These are phyloP conservation scores for Heliconius melpomene DNA, from an alignment of 1,140 invertebrate species.

Conservation along the genomic window DNA sequence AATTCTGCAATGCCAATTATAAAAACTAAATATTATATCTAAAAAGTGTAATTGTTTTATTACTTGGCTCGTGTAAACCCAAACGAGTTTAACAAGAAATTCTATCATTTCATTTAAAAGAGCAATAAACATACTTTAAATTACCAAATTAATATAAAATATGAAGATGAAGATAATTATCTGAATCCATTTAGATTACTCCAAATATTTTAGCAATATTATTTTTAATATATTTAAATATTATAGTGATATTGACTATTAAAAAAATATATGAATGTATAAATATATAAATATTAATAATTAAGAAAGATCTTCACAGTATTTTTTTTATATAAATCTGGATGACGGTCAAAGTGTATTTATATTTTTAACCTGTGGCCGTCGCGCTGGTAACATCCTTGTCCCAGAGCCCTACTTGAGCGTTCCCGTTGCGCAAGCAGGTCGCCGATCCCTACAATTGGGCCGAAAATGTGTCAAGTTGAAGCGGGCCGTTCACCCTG, in stretches of 20 bases:
- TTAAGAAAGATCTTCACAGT: neutral
- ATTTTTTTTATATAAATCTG: neutral
- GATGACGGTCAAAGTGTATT: constrained; percentile 12
- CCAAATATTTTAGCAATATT: neutral
- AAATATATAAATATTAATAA: neutral
- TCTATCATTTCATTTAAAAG: constrained; percentile 9
- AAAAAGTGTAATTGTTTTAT: neutral
- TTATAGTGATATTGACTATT: neutral
- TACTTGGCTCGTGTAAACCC: neutral
- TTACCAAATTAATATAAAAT: constrained; percentile 12
- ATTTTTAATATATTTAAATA: neutral
- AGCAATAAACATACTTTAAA: constrained; percentile 19
- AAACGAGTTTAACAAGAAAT: constrained; percentile 1
- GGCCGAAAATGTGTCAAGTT: constrained; percentile 80
- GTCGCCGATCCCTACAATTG: constrained; percentile 74
- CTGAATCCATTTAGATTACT: neutral
- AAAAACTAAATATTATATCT: neutral
- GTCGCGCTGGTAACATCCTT: constrained; percentile 36
- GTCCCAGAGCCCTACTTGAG: constrained; percentile 59
- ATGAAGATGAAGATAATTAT: neutral
- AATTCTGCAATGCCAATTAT: neutral
- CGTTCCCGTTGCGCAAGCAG: constrained; percentile 74
- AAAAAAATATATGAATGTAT: neutral
- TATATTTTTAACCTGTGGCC: constrained; percentile 23
- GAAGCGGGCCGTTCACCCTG: constrained; percentile 70